Conservation (phyloP, 2,113 vertebrate species). For the Harpagus bidentatus region DNA sequence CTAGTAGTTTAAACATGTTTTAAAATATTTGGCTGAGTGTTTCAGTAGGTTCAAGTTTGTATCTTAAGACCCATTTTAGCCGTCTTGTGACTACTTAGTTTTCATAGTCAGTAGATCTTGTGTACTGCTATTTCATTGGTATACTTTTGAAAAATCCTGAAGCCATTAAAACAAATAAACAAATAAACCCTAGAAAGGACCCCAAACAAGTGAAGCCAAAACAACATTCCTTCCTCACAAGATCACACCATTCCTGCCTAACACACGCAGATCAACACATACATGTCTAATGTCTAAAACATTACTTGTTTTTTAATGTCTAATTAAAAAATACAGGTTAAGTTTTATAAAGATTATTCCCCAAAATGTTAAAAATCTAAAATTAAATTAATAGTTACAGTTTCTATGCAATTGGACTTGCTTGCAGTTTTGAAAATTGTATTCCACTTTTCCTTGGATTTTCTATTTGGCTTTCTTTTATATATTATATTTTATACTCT, state of each 20-base stretch:
- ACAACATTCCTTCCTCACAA: background rate
- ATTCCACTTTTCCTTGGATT: background rate
- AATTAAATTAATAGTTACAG: background rate
- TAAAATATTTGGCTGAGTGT: background rate
- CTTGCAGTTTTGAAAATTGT: background rate
- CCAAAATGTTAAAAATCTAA: background rate
- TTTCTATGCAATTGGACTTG: background rate
- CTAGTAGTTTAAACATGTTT: background rate
- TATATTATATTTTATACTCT: background rate
- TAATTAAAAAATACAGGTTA: background rate
- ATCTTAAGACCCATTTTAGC: background rate
- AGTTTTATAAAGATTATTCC: background rate
- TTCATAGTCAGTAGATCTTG: background rate
- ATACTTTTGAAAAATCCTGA: background rate
- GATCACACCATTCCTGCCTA: background rate
- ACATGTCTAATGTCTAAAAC: background rate
- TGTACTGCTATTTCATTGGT: background rate
- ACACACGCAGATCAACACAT: too few relatives aligned
- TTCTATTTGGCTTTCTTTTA: background rate
- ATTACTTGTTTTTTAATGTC: too few relatives aligned
- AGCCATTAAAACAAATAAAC: background rate
- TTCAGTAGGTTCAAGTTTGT: background rate
- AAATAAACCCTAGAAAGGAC: background rate
- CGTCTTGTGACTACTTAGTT: rapidly evolving
- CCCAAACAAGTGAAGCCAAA: background rate